These are phyloP conservation scores for Psococerastis gibbosa DNA, from an alignment of 2,888 invertebrate species.

Conservation along the genomic window DNA sequence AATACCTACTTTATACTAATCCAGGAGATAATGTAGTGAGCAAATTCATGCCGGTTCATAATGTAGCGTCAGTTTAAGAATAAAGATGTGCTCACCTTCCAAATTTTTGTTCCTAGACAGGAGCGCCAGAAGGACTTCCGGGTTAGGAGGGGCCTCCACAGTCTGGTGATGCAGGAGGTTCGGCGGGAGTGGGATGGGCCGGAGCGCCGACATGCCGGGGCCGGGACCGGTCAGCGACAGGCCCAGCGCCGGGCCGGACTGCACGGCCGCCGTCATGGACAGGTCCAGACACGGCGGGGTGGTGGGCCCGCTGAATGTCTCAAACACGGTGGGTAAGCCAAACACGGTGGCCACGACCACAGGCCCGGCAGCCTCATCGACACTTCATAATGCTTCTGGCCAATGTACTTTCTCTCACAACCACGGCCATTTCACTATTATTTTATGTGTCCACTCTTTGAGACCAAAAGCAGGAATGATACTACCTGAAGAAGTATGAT, in stretches of 20 bases:
- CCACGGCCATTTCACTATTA: too few species aligned
- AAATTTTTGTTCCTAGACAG: constrained; percentile 72
- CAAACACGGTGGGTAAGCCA: constrained; percentile 3
- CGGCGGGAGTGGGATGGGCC: constrained; percentile 17
- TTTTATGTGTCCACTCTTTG: too few species aligned
- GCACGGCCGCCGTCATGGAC: constrained; percentile 28
- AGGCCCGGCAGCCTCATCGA: too few species aligned
- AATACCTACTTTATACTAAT: too few species aligned
- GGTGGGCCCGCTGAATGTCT: constrained; percentile 18
- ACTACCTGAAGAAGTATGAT: too few species aligned
- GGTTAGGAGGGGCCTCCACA: constrained; percentile 42
- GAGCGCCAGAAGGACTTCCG: constrained; percentile 66
- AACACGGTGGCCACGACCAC: too few species aligned
- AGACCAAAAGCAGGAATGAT: too few species aligned
- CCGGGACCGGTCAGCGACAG: constrained; percentile 15
- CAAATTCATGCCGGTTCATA: too few species aligned
- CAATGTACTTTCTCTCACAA: too few species aligned
- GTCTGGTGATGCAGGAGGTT: constrained; percentile 20
- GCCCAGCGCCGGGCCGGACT: constrained; percentile 15
- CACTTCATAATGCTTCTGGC: too few species aligned
- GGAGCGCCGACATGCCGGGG: constrained; percentile 17
- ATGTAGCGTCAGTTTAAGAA: too few species aligned
- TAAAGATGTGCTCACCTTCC: constrained; percentile 70
- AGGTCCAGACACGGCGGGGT: constrained; percentile 27
- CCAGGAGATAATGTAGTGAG: too few species aligned